A percentile compares a stretch with the other conserved stretches of the same genome.
Conservation (phyloP, 2,113 vertebrate genomes). For the Vidua chalybeata region DNA sequence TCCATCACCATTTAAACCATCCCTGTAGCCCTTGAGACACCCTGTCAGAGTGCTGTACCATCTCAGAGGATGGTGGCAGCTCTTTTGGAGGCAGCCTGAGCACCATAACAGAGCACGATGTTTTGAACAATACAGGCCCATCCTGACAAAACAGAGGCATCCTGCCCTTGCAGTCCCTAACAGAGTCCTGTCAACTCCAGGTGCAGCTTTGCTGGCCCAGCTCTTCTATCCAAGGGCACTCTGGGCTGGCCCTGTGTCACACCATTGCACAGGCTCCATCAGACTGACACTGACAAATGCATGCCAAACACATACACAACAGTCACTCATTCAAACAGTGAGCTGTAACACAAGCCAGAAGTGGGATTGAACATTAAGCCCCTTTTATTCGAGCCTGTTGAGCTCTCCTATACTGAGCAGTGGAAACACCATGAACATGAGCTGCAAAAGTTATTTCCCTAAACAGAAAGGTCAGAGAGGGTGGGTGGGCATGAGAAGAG, state of each 20-base stretch:
- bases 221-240: neutral
- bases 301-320: neutral
- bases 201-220: neutral
- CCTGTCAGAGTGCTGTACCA: neutral
- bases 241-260: neutral
- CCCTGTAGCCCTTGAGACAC: neutral
- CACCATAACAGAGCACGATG: accelerated
- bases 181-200: neutral
- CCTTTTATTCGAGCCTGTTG: neutral
- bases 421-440: neutral
- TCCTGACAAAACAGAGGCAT: neutral
- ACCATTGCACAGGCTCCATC: neutral
- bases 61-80: neutral
- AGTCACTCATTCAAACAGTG: neutral
- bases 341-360: neutral
- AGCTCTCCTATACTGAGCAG: neutral
- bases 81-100: neutral
- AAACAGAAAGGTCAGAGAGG: neutral
- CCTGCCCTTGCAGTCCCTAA: neutral
- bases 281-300: neutral
- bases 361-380: neutral
- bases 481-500: neutral
- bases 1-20: neutral
- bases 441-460: neutral
- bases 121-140: neutral